These are phyloP conservation scores for Tricholauxania praeusta DNA, from an alignment of 2,888 invertebrate species.

Conservation along the genomic window DNA sequence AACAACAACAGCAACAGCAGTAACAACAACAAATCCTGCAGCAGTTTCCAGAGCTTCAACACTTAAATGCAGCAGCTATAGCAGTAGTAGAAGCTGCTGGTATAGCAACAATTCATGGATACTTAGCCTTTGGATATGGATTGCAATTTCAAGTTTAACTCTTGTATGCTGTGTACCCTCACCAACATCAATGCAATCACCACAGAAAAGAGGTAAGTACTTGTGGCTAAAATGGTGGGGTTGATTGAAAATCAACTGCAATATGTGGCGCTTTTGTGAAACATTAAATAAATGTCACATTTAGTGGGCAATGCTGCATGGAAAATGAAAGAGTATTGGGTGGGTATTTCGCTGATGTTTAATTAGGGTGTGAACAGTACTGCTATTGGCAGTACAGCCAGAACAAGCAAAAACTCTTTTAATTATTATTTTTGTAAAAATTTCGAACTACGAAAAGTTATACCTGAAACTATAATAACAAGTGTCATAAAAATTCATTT, in stretches of 20 bases:
- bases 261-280: not conserved
- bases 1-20: constrained; percentile 14
- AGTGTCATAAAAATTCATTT: too few relatives aligned
- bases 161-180: constrained; percentile 65
- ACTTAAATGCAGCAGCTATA: constrained; percentile 16
- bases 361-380: too few relatives aligned
- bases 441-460: too few relatives aligned
- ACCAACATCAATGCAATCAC: constrained; percentile 64
- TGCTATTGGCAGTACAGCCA: too few relatives aligned
- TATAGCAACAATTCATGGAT: constrained; percentile 50
- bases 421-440: too few relatives aligned
- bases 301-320: not conserved
- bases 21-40: constrained; percentile 26
- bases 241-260: not conserved
- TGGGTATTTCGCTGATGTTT: not conserved
- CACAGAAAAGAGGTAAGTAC: constrained; percentile 66
- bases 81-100: constrained; percentile 22
- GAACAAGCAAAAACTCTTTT: too few relatives aligned
- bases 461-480: too few relatives aligned
- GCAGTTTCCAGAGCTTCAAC: not conserved
- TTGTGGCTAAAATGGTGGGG: not conserved
- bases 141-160: constrained; percentile 56
- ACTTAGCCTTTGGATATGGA: constrained; percentile 55
- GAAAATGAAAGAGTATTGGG: not conserved
- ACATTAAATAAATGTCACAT: constrained; percentile 32